Evolutionary conservation across 1,140 invertebrate genomes (phyloP).

Genomic region (Samia ricini): DNA sequence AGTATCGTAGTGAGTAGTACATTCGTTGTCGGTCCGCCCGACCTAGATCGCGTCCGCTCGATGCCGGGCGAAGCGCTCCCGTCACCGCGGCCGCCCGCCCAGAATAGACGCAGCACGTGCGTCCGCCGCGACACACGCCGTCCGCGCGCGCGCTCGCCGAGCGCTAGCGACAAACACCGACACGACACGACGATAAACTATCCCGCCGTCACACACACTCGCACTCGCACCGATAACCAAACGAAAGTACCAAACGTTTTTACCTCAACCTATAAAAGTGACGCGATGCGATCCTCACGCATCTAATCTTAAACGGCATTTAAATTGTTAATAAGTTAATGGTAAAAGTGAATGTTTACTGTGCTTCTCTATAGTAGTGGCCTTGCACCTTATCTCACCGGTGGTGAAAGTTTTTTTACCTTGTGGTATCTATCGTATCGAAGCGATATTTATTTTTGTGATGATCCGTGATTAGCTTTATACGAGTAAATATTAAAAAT

Average conservation of each 20-base stretch:
- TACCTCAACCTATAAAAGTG: not conserved
- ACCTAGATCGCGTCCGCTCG: conserved; percentile 69
- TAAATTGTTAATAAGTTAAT: conserved; percentile 45
- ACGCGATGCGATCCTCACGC: not conserved
- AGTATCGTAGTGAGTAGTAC: not conserved
- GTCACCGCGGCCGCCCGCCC: conserved; percentile 42
- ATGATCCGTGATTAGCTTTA: conserved; percentile 32
- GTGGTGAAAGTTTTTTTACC: conserved; percentile 49
- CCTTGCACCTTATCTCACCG: conserved; percentile 59
- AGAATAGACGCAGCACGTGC: conserved; percentile 76
- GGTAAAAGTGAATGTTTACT: conserved; percentile 46
- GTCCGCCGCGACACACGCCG: conserved; percentile 58
- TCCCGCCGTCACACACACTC: not conserved
- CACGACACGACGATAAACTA: not conserved
- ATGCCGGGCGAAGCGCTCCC: conserved; percentile 54
- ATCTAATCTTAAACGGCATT: conserved; percentile 17
- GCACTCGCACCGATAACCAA: conserved; percentile 3
- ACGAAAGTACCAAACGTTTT: not conserved
- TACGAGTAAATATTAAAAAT: no score
- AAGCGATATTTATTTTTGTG: conserved; percentile 22
- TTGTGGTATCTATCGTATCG: conserved; percentile 9
- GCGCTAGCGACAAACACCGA: conserved; percentile 14
- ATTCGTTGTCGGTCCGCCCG: conserved; percentile 32
- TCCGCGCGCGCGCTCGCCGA: conserved; percentile 18
- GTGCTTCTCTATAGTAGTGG: conserved; percentile 55